Percentiles rank a stretch among this genome's conserved stretches.
Conservation (phyloP, 2,113 vertebrate species). For the Colaptes auratus region DNA sequence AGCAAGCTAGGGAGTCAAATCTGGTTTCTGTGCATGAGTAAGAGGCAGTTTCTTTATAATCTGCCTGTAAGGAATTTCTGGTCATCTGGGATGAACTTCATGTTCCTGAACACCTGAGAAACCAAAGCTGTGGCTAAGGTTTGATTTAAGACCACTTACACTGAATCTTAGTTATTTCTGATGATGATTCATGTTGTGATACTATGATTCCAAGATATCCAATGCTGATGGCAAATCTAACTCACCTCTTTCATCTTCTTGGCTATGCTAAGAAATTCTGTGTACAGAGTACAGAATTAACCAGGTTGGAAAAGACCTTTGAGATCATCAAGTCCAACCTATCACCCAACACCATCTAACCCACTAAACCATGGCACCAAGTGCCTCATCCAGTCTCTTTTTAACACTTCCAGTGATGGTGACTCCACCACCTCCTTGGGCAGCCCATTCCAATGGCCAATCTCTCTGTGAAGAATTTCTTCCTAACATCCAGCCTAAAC, state of each 20-base stretch:
- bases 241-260: background rate
- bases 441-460: too few relatives aligned
- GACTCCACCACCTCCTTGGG: too few relatives aligned
- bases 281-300: too few relatives aligned
- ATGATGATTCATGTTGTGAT: background rate
- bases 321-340: too few relatives aligned
- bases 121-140: background rate
- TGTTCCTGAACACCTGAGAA: background rate
- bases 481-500: too few relatives aligned
- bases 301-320: too few relatives aligned
- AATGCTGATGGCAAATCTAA: background rate
- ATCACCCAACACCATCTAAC: too few relatives aligned
- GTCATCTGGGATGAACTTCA: background rate
- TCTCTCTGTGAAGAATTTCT: too few relatives aligned
- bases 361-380: too few relatives aligned
- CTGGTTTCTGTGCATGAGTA: background rate
- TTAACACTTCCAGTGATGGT: too few relatives aligned
- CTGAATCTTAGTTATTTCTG: background rate
- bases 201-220: background rate
- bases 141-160: background rate
- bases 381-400: too few relatives aligned
- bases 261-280: background rate
- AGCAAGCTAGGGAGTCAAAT: slow-evolving; percentile 31
- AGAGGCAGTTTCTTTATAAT: background rate
- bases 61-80: background rate